Evolutionary conservation across 2,888 invertebrate genomes (phyloP).

Genomic region (Drosophila longiperda): DNA sequence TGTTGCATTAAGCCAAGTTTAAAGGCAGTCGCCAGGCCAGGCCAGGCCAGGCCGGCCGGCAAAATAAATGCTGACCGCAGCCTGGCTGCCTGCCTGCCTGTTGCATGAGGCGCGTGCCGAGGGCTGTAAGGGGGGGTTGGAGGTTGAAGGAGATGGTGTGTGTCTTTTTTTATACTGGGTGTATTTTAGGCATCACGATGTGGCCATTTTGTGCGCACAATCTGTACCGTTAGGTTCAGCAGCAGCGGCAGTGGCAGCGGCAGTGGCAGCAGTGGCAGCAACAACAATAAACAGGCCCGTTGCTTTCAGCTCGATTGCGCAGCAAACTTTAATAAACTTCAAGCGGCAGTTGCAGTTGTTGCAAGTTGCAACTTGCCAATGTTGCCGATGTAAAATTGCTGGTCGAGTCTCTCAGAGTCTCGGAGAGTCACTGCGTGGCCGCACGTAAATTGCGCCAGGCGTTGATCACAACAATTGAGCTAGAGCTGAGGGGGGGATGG

Average conservation of each 20-base stretch:
- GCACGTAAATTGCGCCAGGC: slow-evolving; percentile 73
- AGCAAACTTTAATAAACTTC: slow-evolving; percentile 78
- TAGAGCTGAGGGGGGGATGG: slow-evolving; percentile 6
- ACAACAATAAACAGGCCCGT: slow-evolving; percentile 55
- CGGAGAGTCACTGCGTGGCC: slow-evolving; percentile 63
- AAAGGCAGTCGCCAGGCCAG: neutral
- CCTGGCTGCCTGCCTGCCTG: slow-evolving; percentile 44
- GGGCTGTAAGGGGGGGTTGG: neutral
- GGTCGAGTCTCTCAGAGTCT: slow-evolving; percentile 37
- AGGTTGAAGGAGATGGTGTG: neutral
- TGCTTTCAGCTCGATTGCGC: slow-evolving; percentile 74
- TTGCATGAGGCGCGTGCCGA: slow-evolving; percentile 63
- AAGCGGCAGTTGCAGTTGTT: slow-evolving; percentile 56
- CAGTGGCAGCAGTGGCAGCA: slow-evolving; percentile 19
- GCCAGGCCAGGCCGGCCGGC: slow-evolving; percentile 18
- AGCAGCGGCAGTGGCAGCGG: slow-evolving; percentile 27
- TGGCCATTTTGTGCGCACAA: slow-evolving; percentile 79
- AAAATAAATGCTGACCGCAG: too few relatives aligned
- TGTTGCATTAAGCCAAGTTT: slow-evolving; percentile 27
- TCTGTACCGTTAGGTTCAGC: slow-evolving; percentile 77
- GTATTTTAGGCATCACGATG: slow-evolving; percentile 74
- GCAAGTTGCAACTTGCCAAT: slow-evolving; percentile 18
- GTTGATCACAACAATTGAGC: neutral
- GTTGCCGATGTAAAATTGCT: slow-evolving; percentile 42
- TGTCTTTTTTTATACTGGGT: neutral